Evolutionary conservation across 2,113 vertebrate genomes (phyloP).

Genomic region (Mirza zaza): DNA sequence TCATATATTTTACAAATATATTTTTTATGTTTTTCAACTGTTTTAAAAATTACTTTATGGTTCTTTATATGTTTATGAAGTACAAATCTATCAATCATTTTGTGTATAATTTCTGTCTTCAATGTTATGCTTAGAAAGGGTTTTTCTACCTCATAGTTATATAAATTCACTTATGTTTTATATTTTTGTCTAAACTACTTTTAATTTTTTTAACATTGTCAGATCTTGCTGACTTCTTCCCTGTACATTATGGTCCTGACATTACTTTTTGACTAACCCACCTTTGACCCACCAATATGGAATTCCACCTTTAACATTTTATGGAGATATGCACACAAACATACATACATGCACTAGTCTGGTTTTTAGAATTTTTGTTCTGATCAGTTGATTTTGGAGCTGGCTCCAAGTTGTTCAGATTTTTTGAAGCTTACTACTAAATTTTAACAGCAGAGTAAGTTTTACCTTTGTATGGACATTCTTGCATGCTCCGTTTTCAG

Average conservation of each 20-base stretch:
- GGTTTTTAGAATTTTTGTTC: neutral
- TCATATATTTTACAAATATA: neutral
- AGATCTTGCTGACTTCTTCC: neutral
- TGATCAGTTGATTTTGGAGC: neutral
- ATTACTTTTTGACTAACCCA: neutral
- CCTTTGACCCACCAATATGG: no score
- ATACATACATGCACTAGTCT: accelerated
- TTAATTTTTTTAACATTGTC: neutral
- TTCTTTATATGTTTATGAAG: neutral
- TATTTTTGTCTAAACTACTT: neutral
- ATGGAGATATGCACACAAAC: neutral
- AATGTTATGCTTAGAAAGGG: neutral
- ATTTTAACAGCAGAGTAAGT: neutral
- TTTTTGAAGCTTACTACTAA: neutral
- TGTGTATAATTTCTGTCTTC: neutral
- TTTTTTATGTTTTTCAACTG: neutral
- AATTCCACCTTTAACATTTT: neutral
- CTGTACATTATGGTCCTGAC: no score
- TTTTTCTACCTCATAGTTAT: neutral
- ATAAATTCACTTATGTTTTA: neutral
- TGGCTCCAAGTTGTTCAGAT: neutral
- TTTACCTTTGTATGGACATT: neutral
- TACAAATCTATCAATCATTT: neutral
- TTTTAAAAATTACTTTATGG: neutral
- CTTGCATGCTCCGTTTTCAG: neutral